phyloP scores from a whole-genome alignment of 2,888 invertebrate species.

The Creontiades dilutus region DNA sequence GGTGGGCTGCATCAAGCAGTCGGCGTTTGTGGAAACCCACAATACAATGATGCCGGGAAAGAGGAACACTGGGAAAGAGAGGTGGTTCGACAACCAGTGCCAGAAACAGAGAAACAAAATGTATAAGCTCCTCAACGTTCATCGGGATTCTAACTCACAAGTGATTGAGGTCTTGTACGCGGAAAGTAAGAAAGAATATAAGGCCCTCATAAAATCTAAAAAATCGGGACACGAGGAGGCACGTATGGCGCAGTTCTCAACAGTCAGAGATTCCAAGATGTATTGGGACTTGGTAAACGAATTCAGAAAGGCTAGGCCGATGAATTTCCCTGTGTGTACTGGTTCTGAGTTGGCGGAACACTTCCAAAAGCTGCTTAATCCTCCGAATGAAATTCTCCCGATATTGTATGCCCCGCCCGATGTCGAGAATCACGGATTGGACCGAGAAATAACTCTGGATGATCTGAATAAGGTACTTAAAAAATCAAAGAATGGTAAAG shows the following conservation, averaged over 20 bases:
- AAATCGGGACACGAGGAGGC: background rate
- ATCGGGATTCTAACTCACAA: constrained; percentile 3
- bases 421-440: background rate
- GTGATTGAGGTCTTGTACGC: background rate
- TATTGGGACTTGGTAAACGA: background rate
- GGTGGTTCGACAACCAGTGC: constrained; percentile 37
- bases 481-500: background rate
- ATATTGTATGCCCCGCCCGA: background rate
- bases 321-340: background rate
- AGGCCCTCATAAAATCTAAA: background rate
- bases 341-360: background rate
- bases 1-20: background rate
- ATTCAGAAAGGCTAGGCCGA: background rate
- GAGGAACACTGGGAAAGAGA: background rate
- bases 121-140: constrained; percentile 29
- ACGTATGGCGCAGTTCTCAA: background rate
- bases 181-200: background rate
- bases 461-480: background rate
- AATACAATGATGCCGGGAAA: background rate
- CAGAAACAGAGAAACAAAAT: background rate
- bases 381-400: background rate
- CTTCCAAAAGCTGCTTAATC: background rate
- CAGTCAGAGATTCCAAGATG: background rate
- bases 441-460: background rate
- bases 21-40: constrained; percentile 1